phyloP scores from a whole-genome alignment of 2,888 invertebrate genomes.

The Serripes groenlandicus region DNA sequence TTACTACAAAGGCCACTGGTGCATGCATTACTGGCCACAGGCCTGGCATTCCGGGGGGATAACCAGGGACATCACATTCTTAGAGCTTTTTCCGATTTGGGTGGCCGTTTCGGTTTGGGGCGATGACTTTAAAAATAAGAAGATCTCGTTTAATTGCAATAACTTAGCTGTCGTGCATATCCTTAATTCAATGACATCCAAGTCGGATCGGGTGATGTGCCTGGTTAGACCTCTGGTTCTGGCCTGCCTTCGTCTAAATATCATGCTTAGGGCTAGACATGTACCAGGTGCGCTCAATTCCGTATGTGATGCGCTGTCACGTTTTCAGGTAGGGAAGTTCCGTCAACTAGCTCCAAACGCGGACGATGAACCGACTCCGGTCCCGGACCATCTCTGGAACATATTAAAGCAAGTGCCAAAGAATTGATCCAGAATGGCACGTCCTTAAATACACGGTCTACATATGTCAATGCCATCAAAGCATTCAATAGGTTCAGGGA shows the following conservation, averaged over 20 bases:
- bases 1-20: too few relatives aligned
- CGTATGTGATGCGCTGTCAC: constrained; percentile 12
- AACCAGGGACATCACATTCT: constrained; percentile 40
- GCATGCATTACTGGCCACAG: too few relatives aligned
- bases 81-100: constrained; percentile 39
- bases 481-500: constrained; percentile 4
- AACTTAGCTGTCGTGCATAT: constrained; percentile 38
- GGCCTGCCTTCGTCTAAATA: constrained; percentile 26
- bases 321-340: constrained; percentile 29
- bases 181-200: constrained; percentile 46
- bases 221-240: constrained; percentile 31
- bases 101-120: constrained; percentile 33
- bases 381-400: constrained; percentile 19
- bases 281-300: constrained; percentile 16
- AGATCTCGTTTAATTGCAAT: constrained; percentile 36
- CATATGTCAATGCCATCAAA: constrained; percentile 19
- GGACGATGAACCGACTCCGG: not conserved
- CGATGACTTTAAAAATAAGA: constrained; percentile 27
- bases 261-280: constrained; percentile 32
- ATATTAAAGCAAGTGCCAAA: constrained; percentile 22
- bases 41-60: constrained; percentile 14
- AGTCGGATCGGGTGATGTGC: constrained; percentile 31
- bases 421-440: constrained; percentile 18
- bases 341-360: constrained; percentile 23
- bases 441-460: constrained; percentile 7